Evolutionary conservation across 2,797 vertebrate genomes (phyloP), one percentile per base, ranked within the genome.

Genomic region (Galaxias olidus): DNA sequence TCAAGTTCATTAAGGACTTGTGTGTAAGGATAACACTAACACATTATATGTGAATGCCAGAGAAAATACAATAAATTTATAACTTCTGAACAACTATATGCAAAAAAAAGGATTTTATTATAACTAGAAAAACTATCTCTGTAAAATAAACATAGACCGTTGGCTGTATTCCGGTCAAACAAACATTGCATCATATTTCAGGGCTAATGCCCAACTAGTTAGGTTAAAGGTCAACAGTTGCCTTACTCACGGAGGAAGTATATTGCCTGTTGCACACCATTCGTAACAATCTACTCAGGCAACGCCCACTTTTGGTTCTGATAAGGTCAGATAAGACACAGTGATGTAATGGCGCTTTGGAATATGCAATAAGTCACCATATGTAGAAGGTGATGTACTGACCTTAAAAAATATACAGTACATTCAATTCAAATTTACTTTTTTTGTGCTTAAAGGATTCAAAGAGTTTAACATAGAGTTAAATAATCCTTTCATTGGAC

Each of bases 171-270:
- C 18, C 19, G 51, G 51, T 52, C 15, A 82, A 82, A 79, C 61
- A 78, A 62, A 67, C 71, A 75, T 79, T 84, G 68, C 77, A 69
- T 77, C 60, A 82, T 83, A 43, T 75, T 44, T 3, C 55, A 52
- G 63, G 42, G 63, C 30, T 43, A 1, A 48, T 18, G 40, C 11
- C 40, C 45, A 13, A 17, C 17, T 44, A 59, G 76, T 74, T 90
- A 87, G 86, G 77, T 84, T 68, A 87, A 87, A 88, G 88, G 78
- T 73, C 79, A 74, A 59, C 61, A 17, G 76, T 51, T 15, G 42
- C 63, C 12, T 68, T 68, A 59, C 48, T 40, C 18, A 30, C 47
- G 17, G 20, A 55, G 20, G 13, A 17, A 56, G 67, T 57, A 52
- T 55, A 61, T 75, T 9, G 0, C 47, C 76, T 46, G 73, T 79